A percentile compares a stretch with the other conserved stretches of the same genome.
Evolutionary conservation across 2,113 vertebrate genomes (phyloP).

Genomic region (Catagonus wagneri): DNA sequence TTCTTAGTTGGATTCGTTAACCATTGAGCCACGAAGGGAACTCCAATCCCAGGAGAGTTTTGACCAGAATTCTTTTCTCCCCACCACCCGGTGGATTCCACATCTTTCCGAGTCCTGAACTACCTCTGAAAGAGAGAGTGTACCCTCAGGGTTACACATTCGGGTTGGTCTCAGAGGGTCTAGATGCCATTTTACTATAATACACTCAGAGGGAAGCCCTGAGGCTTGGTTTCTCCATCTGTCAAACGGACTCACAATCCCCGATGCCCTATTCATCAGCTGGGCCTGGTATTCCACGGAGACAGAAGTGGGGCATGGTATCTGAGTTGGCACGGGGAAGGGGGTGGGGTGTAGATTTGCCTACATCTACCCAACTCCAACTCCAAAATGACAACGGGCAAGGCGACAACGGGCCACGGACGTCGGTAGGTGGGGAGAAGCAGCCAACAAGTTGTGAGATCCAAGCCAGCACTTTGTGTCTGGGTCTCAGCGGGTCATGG

Average conservation of each 20-base stretch:
- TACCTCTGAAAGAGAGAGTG: neutral
- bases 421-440: neutral
- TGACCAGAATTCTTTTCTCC: neutral
- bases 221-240: neutral
- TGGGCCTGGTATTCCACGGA: neutral
- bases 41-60: neutral
- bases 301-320: neutral
- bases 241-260: neutral
- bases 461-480: neutral
- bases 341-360: neutral
- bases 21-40: too few species aligned
- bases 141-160: neutral
- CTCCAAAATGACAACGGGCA: neutral
- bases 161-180: neutral
- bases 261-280: neutral
- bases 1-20: too few species aligned
- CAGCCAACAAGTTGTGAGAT: neutral
- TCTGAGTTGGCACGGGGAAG: neutral
- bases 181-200: neutral
- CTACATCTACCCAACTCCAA: neutral
- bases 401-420: too few species aligned
- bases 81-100: neutral
- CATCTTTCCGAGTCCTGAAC: neutral
- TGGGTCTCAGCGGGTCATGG: neutral
- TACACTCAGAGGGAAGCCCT: neutral